Evolutionary conservation across 2,888 invertebrate genomes (phyloP).

Genomic region (Allophyes oxyacanthae): DNA sequence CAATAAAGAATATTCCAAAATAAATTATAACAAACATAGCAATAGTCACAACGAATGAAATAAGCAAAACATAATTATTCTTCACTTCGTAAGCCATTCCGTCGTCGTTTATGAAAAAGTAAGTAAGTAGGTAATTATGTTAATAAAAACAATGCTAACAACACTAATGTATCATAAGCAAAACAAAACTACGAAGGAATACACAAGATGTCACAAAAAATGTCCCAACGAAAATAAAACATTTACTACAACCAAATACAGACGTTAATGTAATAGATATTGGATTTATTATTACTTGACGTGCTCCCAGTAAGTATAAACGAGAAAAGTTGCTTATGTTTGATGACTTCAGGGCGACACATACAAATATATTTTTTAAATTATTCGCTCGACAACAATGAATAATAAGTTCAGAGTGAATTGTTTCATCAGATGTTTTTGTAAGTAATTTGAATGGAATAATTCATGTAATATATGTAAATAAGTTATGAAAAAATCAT

Average conservation of each 20-base stretch:
- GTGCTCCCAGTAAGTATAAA: constrained; percentile 47
- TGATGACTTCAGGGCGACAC: constrained; percentile 50
- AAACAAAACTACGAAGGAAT: constrained; percentile 16
- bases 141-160: constrained; percentile 20
- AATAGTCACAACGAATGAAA: no score
- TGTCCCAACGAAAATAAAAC: constrained; percentile 2
- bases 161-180: constrained; percentile 12
- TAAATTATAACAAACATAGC: no score
- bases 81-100: no score
- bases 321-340: constrained; percentile 60
- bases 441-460: constrained; percentile 13
- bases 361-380: constrained; percentile 47
- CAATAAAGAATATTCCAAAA: no score
- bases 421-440: constrained; percentile 13
- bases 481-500: no score
- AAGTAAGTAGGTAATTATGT: background rate
- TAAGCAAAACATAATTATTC: no score
- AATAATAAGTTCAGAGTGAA: constrained; percentile 27
- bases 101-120: constrained; percentile 2
- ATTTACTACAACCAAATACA: constrained; percentile 19
- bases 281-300: constrained; percentile 30
- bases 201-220: constrained; percentile 30
- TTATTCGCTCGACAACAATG: constrained; percentile 39
- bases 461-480: background rate
- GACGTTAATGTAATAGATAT: constrained; percentile 6